Conservation (phyloP, 1,140 invertebrate species). For the Maconellicoccus hirsutus region DNA sequence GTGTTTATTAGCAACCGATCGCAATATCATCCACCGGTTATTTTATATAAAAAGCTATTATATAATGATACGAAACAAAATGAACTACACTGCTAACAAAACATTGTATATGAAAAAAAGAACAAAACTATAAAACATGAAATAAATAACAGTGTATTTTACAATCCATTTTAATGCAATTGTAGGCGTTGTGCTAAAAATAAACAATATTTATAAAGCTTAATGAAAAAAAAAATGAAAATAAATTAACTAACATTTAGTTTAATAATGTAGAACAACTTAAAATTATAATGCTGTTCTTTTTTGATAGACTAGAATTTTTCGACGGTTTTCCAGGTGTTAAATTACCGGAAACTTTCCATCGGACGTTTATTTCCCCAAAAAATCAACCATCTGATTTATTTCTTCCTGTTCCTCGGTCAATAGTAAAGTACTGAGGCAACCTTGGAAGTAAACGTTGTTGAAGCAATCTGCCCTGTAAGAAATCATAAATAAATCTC, state of each 20-base stretch:
- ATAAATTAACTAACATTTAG: constrained; percentile 24
- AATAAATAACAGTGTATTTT: constrained; percentile 10
- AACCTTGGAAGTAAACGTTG: constrained; percentile 80
- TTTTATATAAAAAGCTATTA: too few relatives aligned
- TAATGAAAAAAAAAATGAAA: constrained; percentile 24
- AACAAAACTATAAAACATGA: background rate
- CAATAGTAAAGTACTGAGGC: constrained; percentile 71
- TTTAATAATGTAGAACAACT: constrained; percentile 12
- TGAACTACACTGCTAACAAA: constrained; percentile 4
- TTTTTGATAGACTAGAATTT: constrained; percentile 30
- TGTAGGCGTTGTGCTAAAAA: background rate
- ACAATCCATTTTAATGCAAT: background rate
- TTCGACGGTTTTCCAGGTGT: constrained; percentile 16
- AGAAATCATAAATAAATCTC: constrained; percentile 29
- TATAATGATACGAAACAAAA: background rate
- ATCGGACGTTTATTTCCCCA: constrained; percentile 34
- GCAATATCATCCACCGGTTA: too few relatives aligned
- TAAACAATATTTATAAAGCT: background rate
- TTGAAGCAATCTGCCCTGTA: constrained; percentile 84
- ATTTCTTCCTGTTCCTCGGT: constrained; percentile 68
- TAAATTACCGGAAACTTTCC: constrained; percentile 22
- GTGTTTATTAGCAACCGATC: too few relatives aligned
- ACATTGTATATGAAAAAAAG: background rate
- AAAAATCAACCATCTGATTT: constrained; percentile 47
- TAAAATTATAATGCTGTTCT: constrained; percentile 26